Evolutionary conservation across 2,113 vertebrate species (phyloP).

Genomic region (Odocoileus virginianus): DNA sequence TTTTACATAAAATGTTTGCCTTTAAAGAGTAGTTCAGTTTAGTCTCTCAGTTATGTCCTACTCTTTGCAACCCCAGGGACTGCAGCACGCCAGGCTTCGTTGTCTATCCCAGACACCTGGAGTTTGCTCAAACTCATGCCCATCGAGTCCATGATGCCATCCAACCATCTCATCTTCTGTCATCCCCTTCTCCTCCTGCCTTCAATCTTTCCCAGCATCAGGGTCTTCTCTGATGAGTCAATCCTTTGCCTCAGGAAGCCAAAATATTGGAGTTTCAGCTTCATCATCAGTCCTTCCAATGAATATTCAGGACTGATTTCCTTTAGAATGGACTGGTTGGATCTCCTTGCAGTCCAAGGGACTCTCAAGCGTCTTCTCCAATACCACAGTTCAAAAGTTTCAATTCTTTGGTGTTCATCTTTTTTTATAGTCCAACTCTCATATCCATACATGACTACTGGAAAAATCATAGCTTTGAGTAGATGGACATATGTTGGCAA

Average conservation of each 20-base stretch:
- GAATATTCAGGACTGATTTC: neutral
- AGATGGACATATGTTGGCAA: neutral
- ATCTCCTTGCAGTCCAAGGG: neutral
- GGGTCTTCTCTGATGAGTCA: neutral
- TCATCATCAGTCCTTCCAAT: neutral
- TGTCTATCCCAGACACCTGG: neutral
- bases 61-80: neutral
- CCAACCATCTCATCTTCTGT: neutral
- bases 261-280: neutral
- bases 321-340: neutral
- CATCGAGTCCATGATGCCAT: rapidly evolving
- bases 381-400: neutral
- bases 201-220: neutral
- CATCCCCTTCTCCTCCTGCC: rapidly evolving
- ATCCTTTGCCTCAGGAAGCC: neutral
- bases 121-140: neutral
- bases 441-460: neutral
- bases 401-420: neutral
- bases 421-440: neutral
- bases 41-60: neutral
- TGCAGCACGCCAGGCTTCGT: neutral
- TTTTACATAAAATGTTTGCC: neutral
- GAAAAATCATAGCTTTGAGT: neutral
- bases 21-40: neutral
- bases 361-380: neutral